Base-by-base conservation (phyloP, 2,113 vertebrate genomes). In the Odocoileus virginianus region DNA sequence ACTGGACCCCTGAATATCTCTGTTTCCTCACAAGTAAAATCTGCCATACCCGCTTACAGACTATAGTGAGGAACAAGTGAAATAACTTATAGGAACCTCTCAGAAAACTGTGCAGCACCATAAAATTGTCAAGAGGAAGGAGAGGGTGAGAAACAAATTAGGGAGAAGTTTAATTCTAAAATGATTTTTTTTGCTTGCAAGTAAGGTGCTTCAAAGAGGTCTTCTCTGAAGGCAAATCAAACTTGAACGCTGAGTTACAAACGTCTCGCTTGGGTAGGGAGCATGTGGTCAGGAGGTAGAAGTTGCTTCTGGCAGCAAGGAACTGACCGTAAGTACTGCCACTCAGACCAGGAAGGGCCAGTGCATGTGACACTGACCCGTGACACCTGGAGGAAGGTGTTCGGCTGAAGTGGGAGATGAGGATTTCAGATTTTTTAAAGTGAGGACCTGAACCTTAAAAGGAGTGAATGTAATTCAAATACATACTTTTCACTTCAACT, bases 401-500 rank as follows among this genome's bases (percentile, higher is more conserved):
- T 93, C 30, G 23, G 4, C 14, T 94, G 30, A 96, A 92, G 89
- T 85, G 50, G 28, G 43, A 94, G 78, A 60, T 33, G 7, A 98
- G 19, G 14, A 67, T 52, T 95, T 96, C 45, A 79, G n/a, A 82
- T 83, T 95, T 90, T 10, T 30, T 64, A 89, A 61, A 83, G 84
- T 45, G 52, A 94, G 36, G 1, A 92, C 78, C 91, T 92, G 52
- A 87, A 58, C 52, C 58, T 91, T 76, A 76, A 71, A 97, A 81
- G 23, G n/a, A 90, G 33, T 93, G 60, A 76, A 27, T 87, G 36
- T 47, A 93, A 89, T 96, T 64, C 43, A 95, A 91, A 30, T n/a
- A 97, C 95, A 98, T 95, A 90, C 74, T 87, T 12, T 91, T 95
- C 82, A 98, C 95, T 98, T 97, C 97, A 98, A 96, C 89, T 85